Base-by-base conservation (phyloP, 2,888 invertebrate species). In the Drosophila siamana region DNA sequence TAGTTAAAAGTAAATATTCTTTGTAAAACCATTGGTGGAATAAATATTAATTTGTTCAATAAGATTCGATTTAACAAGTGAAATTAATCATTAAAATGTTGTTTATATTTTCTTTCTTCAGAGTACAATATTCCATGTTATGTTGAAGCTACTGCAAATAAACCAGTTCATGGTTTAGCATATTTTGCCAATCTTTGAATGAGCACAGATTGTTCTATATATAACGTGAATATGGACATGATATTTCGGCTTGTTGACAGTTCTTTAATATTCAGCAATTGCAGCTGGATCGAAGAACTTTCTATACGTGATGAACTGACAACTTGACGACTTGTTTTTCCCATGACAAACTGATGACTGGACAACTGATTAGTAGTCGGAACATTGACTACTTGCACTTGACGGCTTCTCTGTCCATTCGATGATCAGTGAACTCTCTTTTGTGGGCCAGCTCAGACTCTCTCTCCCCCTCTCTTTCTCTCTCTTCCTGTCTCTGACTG, bases 361-460 rank as follows among this genome's bases (percentile, higher is more conserved):
- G 43, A 19, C 48, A 57, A 50, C 63, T 63, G 63, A 41, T 63
- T 63, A 63, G 63, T 63, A 63, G 57, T 57, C 63, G 43, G 9
- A 22, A 28, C 57, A 22, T 41, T 30, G 55, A 38, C 61, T 8
- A 26, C 26, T 26, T 47, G 28, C 26, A 38, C 52, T 54, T 61
- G 52, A 61, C 55, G 30, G 40, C 61, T 52, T 52, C 22, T 50
- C 19, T 24, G 7, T 11, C 11, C 47, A 16, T 24, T 13, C 16
- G n/a, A 11, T 33, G 30, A 19, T 16, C 4, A 13, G 4, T 1
- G 15, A 36, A 15, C 11, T 13, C 11, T 22, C 2, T 26, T n/a
- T 13, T 28, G 28, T 28, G 28, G 33, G 0, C 11, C 33, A 19
- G 8, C 22, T 50, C 8, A n/a, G 19, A 28, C 9, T 19, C 6